Evolutionary conservation across 2,888 invertebrate species (phyloP), one percentile per base, ranked within the genome.

Genomic region (Entomobrya multifasciata): DNA sequence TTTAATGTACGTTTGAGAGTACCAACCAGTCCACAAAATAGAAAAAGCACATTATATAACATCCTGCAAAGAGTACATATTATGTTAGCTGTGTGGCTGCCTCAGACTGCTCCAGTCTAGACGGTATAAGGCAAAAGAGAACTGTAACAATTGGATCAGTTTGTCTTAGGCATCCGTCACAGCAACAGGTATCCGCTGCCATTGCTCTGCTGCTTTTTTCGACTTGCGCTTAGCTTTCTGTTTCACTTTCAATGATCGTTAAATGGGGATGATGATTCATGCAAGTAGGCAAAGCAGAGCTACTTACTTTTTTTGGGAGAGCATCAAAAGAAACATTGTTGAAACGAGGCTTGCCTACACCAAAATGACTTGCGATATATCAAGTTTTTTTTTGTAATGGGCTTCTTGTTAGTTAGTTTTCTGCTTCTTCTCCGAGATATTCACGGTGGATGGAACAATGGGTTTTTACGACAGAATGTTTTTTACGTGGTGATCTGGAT

Each of bases 401-500:
- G 67, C 62, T 62, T 78, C 47, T 79, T 79, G n/a, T n/a, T n/a
- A n/a, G n/a, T 49, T 60, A 55, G 44, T 49, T 44, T 44, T 82
- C 25, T 65, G 60, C 72, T 65, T 62, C 65, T 84, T 67, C 78
- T 85, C 70, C 78, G 67, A 76, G 20, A 52, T 27, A 17, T 47
- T 62, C 74, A 62, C 79, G n/a, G n/a, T n/a, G 36, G 62, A 57
- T 87, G 65, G 78, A 87, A 88, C 85, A 88, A 88, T 88, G 87
- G 72, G 70, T 49, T 57, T n/a, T 60, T 62, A 55, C 72, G 49
- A 44, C 55, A 72, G 41, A 65, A 72, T 72, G 41, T 30, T 74
- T 72, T 30, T 77, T 65, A 76, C 78, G 84, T 87, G 88, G 82
- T 90, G 89, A 90, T 90, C 88, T 89, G 89, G 88, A 89, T 88